Percentiles rank a stretch among this genome's conserved stretches.
Evolutionary conservation across 2,797 vertebrate genomes (phyloP).

Genomic region (Brachyalestes nurse): DNA sequence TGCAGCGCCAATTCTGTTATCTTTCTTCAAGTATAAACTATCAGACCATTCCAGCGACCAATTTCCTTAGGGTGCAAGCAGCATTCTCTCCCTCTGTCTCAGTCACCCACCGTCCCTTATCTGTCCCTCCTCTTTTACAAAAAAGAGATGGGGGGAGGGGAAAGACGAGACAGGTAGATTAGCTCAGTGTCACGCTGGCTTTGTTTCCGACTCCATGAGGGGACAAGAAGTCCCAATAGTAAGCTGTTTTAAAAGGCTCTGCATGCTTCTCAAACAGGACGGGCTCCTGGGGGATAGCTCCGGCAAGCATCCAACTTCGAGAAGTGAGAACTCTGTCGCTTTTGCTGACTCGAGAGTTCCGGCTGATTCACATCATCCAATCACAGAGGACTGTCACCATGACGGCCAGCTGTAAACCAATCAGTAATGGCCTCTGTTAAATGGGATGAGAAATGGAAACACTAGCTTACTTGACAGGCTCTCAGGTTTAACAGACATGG

Average conservation of each 20-base stretch:
- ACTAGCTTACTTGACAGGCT: constrained; percentile 26
- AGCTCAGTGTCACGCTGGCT: constrained; percentile 72
- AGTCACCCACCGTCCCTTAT: constrained; percentile 67
- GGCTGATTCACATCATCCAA: constrained; percentile 60
- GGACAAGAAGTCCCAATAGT: constrained; percentile 63
- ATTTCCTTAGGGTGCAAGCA: constrained; percentile 29
- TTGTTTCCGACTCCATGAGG: constrained; percentile 70
- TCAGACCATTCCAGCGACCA: constrained; percentile 47
- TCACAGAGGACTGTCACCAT: constrained; percentile 50
- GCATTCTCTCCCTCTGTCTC: constrained; percentile 51
- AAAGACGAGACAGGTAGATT: constrained; percentile 67
- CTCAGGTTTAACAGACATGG: constrained; percentile 31
- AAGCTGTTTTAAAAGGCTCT: constrained; percentile 64
- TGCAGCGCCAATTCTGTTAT: constrained; percentile 55
- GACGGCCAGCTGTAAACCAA: constrained; percentile 47
- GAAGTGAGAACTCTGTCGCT: constrained; percentile 59
- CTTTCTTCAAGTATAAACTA: constrained; percentile 42
- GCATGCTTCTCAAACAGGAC: constrained; percentile 60
- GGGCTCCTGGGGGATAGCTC: constrained; percentile 59
- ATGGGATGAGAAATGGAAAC: constrained; percentile 30
- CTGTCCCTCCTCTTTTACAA: constrained; percentile 47
- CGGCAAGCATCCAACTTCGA: constrained; percentile 68
- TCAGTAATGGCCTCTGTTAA: constrained; percentile 28
- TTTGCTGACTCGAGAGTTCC: constrained; percentile 59
- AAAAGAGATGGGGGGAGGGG: constrained; percentile 50